phyloP scores from a whole-genome alignment of 2,888 invertebrate genomes.

The Ashinkailepas kermadecensis region DNA sequence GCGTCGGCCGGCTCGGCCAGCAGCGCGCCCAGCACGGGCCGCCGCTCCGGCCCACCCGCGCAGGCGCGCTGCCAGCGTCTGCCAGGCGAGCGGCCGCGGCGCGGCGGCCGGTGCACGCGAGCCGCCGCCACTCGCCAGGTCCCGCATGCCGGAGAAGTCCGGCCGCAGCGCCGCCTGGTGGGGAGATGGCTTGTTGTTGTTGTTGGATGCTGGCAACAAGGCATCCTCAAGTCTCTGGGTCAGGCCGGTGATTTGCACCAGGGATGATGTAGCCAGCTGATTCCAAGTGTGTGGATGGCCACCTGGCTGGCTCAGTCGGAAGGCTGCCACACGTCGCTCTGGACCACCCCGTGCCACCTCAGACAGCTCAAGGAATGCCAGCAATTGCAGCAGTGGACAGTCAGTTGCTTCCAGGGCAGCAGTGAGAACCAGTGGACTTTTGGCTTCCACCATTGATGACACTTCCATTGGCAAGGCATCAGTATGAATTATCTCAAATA shows the following conservation, averaged over 20 bases:
- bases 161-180: background rate
- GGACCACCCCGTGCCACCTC: background rate
- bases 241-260: background rate
- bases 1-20: constrained; percentile 7
- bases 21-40: background rate
- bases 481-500: background rate
- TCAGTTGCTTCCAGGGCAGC: background rate
- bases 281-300: background rate
- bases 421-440: background rate
- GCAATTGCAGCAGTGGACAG: background rate
- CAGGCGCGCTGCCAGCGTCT: background rate
- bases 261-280: background rate
- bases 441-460: background rate
- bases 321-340: background rate
- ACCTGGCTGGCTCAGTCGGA: constrained; percentile 5
- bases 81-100: background rate
- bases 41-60: background rate
- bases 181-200: background rate
- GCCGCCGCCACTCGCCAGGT: background rate
- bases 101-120: background rate
- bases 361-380: background rate
- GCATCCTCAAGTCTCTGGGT: background rate
- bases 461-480: background rate
- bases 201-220: background rate
- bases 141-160: background rate